Base-by-base conservation (phyloP, 1,140 invertebrate species). In the Lepidurus apus region DNA sequence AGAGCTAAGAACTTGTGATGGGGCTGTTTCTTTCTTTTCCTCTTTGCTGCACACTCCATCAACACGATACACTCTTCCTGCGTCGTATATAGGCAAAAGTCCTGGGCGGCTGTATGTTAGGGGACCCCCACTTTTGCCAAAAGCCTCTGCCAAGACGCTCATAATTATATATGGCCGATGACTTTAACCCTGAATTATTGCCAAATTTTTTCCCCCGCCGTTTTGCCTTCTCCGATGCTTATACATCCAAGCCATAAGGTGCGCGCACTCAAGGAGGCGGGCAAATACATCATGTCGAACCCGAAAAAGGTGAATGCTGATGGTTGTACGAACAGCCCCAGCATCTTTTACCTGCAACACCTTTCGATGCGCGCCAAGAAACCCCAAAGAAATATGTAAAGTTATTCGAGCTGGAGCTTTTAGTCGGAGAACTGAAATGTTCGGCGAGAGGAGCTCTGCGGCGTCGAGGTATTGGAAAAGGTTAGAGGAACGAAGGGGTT, bases 161-260 rank as follows among this genome's bases (percentile, higher is more conserved):
- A 65, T 65, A 65, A 65, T 65, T 65, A 65, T 65, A 21, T 65
- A 65, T 65, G 53, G 53, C 53, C 53, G 17, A 65, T 21, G 53
- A 65, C 53, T 65, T 65, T 65, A 65, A 65, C 53, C 53, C 53
- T 65, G 53, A 65, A 65, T 65, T 65, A 65, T 9, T 65, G 53
- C 53, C 53, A 65, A 65, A n/a, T 9, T 65, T 21, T 65, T 65
- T 4, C 34, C 34, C 34, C 34, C 34, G 34, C 34, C 34, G 34
- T 34, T 34, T 34, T 3, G 4, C 34, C 34, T 34, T 34, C 34
- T 34, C 34, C 4, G 34, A 4, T 34, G 34, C 34, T 4, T 34
- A 34, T 34, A 34, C 34, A 34, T 34, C 34, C 34, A 34, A 34
- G 34, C 34, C 34, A 34, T 34, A 34, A 34, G 34, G 34, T 34